Conservation (phyloP, 1,140 invertebrate species). For the Thereuonema tuberculata region DNA sequence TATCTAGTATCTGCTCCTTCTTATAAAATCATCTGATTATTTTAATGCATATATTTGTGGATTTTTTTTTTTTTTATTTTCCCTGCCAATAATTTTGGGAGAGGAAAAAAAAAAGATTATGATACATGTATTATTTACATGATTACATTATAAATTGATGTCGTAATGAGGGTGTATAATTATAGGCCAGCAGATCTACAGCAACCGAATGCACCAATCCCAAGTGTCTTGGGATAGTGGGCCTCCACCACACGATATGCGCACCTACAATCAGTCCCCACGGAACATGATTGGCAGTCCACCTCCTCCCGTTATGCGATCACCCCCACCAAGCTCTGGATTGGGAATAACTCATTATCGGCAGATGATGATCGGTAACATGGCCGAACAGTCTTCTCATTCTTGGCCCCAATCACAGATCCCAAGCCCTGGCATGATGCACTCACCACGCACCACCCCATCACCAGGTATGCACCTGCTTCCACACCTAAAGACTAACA, state of each 20-base stretch:
- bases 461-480: slow-evolving; percentile 14
- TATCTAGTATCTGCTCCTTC: no score
- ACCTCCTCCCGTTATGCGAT: slow-evolving; percentile 13
- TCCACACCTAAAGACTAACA: no score
- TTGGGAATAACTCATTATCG: slow-evolving; percentile 14
- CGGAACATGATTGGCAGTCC: slow-evolving; percentile 4
- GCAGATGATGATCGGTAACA: slow-evolving; percentile 14
- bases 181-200: slow-evolving; percentile 1
- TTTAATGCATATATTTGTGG: no score
- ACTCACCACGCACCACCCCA: slow-evolving; percentile 21
- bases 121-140: no score
- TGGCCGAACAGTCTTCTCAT: slow-evolving; percentile 13
- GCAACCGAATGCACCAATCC: slow-evolving; percentile 11
- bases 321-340: slow-evolving; percentile 14
- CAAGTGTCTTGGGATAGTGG: slow-evolving; percentile 14
- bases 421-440: slow-evolving; percentile 18
- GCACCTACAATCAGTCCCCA: slow-evolving; percentile 6
- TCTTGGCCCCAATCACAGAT: slow-evolving; percentile 19
- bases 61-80: no score
- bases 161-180: no score
- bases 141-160: no score
- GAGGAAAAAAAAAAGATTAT: no score
- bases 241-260: slow-evolving; percentile 10
- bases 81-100: no score
- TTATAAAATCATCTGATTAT: no score